Base-by-base conservation (phyloP, 2,888 invertebrate genomes). In the Orthosia gothica region DNA sequence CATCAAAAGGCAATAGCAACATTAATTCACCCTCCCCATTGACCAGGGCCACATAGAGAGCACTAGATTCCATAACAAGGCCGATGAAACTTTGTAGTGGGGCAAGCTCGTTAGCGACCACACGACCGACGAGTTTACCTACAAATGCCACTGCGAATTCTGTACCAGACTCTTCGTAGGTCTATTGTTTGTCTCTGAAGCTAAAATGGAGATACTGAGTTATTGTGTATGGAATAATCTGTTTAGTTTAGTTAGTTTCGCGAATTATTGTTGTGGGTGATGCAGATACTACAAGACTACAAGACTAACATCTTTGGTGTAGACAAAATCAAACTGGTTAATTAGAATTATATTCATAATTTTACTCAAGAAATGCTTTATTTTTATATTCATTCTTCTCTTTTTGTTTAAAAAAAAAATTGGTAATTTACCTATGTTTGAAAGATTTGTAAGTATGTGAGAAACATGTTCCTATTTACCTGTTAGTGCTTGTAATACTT, bases 21-120 rank as follows among this genome's bases (percentile, higher is more conserved):
- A 70, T 57, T 82, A 78, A 82, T 81, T 73, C 58, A n/a, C 47
- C 16, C 50, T 16, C 61, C 13, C 23, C n/a, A 66, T 64, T 71
- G 69, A 58, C 63, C 62, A 69, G 26, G 20, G 40, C 55, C n/a
- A 47, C 70, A 66, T 23, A 61, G 47, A 69, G 64, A 69, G 69
- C 71, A 66, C 66, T 75, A 75, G 62, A 85, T 75, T 64, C 59
- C 47, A 62, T 64, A 81, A 84, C 87, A 87, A 81, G 71, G 70
- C 54, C 64, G 54, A 78, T 74, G 81, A 70, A 87, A 86, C 83
- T 86, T 86, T 65, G 68, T 71, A 83, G 73, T 49, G 68, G 70
- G 63, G 55, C 58, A 74, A 74, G 75, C 86, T 85, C 81, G 85
- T 87, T 86, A 87, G 75, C 72, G 68, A 79, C 73, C 75, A 67